Evolutionary conservation across 2,113 vertebrate species (phyloP).

Genomic region (Prolemur simus): DNA sequence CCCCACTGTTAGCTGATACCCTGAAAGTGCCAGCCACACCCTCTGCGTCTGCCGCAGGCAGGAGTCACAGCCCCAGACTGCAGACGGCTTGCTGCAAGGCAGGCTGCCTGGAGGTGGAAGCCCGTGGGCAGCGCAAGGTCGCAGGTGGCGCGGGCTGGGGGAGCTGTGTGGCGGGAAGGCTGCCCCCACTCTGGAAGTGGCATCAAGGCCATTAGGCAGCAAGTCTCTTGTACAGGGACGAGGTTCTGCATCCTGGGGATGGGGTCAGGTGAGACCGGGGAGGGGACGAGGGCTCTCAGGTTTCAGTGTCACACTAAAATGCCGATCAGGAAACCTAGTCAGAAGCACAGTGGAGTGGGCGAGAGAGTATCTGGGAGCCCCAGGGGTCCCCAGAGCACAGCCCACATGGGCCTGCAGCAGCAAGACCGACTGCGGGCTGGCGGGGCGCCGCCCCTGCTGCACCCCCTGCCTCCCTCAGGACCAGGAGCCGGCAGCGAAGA

Average conservation of each 20-base stretch:
- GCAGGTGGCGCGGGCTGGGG: background rate
- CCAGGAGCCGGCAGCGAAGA: background rate
- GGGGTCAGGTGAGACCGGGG: background rate
- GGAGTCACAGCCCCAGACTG: background rate
- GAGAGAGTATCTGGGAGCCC: background rate
- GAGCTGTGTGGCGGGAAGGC: background rate
- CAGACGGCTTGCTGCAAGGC: background rate
- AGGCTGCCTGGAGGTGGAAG: background rate
- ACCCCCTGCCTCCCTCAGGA: background rate
- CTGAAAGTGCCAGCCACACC: background rate
- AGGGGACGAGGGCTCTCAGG: background rate
- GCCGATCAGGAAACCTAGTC: background rate
- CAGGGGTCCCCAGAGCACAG: background rate
- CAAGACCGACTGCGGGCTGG: background rate
- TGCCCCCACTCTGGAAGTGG: background rate
- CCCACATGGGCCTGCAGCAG: background rate
- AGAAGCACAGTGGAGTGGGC: background rate
- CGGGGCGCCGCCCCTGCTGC: no score
- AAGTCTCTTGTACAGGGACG: background rate
- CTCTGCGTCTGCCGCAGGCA: background rate
- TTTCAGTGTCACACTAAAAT: background rate
- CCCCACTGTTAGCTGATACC: background rate
- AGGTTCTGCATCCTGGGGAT: background rate
- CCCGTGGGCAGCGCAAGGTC: background rate
- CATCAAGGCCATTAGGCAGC: background rate